Evolutionary conservation across 1,140 invertebrate species (phyloP), one percentile per base, ranked within the genome.

Genomic region (Brachionus rubens): DNA sequence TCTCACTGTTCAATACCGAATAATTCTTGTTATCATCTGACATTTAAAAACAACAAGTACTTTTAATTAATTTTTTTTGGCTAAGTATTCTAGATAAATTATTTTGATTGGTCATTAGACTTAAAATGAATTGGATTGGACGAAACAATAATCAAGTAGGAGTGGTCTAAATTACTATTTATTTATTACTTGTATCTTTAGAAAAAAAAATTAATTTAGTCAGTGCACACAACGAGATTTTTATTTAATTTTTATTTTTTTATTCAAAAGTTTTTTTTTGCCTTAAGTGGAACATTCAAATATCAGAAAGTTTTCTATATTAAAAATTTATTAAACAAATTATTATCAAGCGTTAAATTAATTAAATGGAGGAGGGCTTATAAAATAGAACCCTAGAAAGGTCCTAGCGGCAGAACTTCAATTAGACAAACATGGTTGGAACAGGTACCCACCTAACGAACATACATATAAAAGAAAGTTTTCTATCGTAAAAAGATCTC

Each of bases 1-100:
- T 59, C 54, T 36, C 54, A 59, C 54, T 28, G 54, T 59, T 59
- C 54, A 59, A 59, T 59, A 59, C 54, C 54, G 54, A 5, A 59
- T 59, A 9, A n/a, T 36, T 33, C 3, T 36, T 59, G 36, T 59
- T 59, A 59, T 59, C 54, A 59, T 59, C 54, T 33, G 54, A 59
- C 36, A 59, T 59, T 5, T 16, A 59, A 59, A 14, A 59, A 59
- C 3, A 59, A 59, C 54, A 59, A 59, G 54, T 59, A 59, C 54
- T 59, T 59, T 59, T 33, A 33, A 33, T 33, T 59, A 16, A 16
- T 59, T 59, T 59, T 59, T 59, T 16, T 59, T 59, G 36, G 36
- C 36, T 59, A 59, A 59, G 54, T 59, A 36, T 59, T 36, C 54
- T 33, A 12, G 30, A n/a, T 33, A n/a, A 48, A 6, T 59, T 52